Conservation (phyloP, 2,888 invertebrate species). For the Thyatira batis region DNA sequence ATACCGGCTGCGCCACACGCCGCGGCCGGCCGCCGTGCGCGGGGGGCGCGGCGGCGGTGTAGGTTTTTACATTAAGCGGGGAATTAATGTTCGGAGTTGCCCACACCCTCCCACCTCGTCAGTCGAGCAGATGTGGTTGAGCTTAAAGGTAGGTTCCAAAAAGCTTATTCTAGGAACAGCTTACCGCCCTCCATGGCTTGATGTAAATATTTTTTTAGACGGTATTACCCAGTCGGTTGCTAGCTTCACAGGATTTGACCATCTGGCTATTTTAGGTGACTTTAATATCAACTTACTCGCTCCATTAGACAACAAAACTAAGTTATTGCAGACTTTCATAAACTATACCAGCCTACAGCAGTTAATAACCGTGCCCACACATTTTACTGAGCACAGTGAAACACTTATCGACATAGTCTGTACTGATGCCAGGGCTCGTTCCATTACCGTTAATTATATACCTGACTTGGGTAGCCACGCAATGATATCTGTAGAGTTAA, state of each 20-base stretch:
- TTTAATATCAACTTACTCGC: background rate
- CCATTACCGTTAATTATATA: background rate
- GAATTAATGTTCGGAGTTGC: background rate
- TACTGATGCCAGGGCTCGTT: background rate
- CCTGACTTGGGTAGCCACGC: constrained; percentile 7
- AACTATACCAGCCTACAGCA: background rate
- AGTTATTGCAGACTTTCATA: background rate
- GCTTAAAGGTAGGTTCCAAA: constrained; percentile 1
- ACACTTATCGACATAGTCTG: constrained; percentile 11
- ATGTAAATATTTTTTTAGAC: constrained; percentile 15
- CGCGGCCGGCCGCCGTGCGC: constrained; percentile 9
- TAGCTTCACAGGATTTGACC: too few species aligned
- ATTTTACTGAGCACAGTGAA: constrained; percentile 14
- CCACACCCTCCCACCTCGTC: background rate
- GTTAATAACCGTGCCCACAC: constrained; percentile 11
- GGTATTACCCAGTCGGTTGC: background rate
- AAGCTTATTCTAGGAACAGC: constrained; percentile 19
- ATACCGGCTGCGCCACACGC: constrained; percentile 20
- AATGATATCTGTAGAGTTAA: constrained; percentile 8
- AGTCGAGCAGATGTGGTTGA: constrained; percentile 10
- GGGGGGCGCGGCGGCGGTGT: constrained; percentile 19
- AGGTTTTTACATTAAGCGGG: constrained; percentile 18
- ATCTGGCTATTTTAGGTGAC: too few species aligned
- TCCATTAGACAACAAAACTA: background rate
- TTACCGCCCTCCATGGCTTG: constrained; percentile 20